Percentiles rank a stretch among this genome's conserved stretches.
These are phyloP conservation scores for Oncorhynchus nerka DNA, from an alignment of 2,113 vertebrate species.

Conservation along the genomic window DNA sequence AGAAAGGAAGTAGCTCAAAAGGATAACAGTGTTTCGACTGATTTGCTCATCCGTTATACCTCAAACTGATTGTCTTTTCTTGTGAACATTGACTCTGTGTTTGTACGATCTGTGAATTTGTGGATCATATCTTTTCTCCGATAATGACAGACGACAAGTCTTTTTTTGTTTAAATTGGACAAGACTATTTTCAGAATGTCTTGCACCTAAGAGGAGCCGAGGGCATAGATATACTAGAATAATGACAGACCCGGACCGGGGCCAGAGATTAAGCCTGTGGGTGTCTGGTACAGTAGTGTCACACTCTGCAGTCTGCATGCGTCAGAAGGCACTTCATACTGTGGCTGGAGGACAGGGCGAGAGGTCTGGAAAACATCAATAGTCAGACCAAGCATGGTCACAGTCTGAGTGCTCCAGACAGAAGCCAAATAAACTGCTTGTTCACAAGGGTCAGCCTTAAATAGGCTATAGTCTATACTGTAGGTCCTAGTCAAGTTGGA, in stretches of 20 bases:
- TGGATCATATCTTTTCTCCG: background rate
- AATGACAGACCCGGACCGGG: background rate
- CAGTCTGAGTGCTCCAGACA: background rate
- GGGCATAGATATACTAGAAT: background rate
- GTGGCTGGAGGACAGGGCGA: slow-evolving; percentile 16
- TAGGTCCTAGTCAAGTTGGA: too few species aligned
- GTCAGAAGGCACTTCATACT: slow-evolving; percentile 69
- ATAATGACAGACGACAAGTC: slow-evolving; percentile 31
- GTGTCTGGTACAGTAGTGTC: slow-evolving; percentile 14
- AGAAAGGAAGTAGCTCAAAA: background rate
- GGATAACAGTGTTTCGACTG: slow-evolving; percentile 5
- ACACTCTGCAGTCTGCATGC: slow-evolving; percentile 34
- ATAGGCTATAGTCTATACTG: too few species aligned
- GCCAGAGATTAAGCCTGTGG: slow-evolving; percentile 28
- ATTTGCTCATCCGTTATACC: slow-evolving; percentile 11
- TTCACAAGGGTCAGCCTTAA: background rate
- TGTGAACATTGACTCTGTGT: background rate
- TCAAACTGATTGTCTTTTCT: slow-evolving; percentile 49
- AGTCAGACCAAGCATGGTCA: background rate
- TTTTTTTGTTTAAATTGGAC: background rate
- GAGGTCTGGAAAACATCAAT: background rate
- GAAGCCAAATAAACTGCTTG: background rate
- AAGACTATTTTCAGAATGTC: background rate
- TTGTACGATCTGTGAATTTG: slow-evolving; percentile 21
- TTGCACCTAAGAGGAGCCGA: background rate